Percentiles rank a stretch among this genome's conserved stretches.
Conservation (phyloP, 53 echinoderm and acorn worm species). For the Apostichopus leukothele region DNA sequence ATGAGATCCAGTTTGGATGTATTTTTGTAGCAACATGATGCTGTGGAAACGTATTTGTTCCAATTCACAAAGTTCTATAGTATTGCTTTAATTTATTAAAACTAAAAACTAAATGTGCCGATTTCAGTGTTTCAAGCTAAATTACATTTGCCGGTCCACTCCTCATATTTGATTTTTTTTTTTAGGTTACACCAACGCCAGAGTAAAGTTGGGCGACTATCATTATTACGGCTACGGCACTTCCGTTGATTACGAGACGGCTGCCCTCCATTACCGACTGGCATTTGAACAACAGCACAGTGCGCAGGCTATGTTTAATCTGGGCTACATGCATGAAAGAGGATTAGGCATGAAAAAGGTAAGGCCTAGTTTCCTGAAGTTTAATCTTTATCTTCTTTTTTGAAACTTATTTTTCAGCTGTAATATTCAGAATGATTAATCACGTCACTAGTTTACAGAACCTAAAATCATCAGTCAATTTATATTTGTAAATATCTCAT, state of each 20-base stretch:
- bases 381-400: no score
- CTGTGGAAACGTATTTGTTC: no score
- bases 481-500: no score
- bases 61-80: no score
- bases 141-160: no score
- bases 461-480: no score
- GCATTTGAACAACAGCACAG: slow-evolving; percentile 95
- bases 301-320: slow-evolving; percentile 96
- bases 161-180: background rate
- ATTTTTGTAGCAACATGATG: no score
- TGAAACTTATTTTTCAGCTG: no score
- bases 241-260: slow-evolving; percentile 88
- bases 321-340: slow-evolving; percentile 96
- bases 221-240: slow-evolving; percentile 97
- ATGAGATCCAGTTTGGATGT: no score
- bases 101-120: background rate
- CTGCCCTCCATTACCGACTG: slow-evolving; percentile 87
- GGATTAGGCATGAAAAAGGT: slow-evolving; percentile 94
- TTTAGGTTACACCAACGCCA: slow-evolving; percentile 88
- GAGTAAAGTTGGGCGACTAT: slow-evolving; percentile 94
- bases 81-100: no score
- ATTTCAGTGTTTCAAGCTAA: background rate
- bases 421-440: no score
- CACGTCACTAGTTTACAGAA: no score
- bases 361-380: background rate